A percentile compares a stretch with the other conserved stretches of the same genome.
Evolutionary conservation across 2,113 vertebrate species (phyloP).

Genomic region (Leptocoma aspasia): DNA sequence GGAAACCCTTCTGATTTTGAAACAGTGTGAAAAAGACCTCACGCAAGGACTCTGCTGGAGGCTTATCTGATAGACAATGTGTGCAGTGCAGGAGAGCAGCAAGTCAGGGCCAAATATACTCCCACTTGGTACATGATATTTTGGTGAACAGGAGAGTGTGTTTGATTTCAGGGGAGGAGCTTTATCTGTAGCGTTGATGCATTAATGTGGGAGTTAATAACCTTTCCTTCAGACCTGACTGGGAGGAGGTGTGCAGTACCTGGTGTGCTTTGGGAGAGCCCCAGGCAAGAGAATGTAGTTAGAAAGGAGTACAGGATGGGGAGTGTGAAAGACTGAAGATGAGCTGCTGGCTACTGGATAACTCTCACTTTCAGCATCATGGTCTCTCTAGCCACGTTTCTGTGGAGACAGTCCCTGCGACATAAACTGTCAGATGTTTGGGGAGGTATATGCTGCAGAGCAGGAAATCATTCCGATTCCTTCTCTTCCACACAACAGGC

Average conservation of each 20-base stretch:
- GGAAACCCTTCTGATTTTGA: not conserved
- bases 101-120: not conserved
- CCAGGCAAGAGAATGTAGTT: not conserved
- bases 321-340: not conserved
- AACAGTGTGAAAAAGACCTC: not conserved
- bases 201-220: not conserved
- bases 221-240: not conserved
- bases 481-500: conserved; percentile 34
- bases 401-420: not conserved
- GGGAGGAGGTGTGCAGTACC: not conserved
- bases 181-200: not conserved
- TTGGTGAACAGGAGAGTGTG: not conserved
- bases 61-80: not conserved
- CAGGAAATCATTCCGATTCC: conserved; percentile 72
- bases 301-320: not conserved
- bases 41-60: not conserved
- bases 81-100: not conserved
- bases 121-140: not conserved
- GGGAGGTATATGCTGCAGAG: conserved; percentile 31
- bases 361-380: not conserved
- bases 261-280: not conserved
- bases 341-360: not conserved
- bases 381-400: conserved; percentile 3
- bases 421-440: conserved; percentile 31
- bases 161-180: not conserved